These are phyloP conservation scores for Drosophila persimilis DNA, from an alignment of 1,140 invertebrate genomes.

Conservation along the genomic window DNA sequence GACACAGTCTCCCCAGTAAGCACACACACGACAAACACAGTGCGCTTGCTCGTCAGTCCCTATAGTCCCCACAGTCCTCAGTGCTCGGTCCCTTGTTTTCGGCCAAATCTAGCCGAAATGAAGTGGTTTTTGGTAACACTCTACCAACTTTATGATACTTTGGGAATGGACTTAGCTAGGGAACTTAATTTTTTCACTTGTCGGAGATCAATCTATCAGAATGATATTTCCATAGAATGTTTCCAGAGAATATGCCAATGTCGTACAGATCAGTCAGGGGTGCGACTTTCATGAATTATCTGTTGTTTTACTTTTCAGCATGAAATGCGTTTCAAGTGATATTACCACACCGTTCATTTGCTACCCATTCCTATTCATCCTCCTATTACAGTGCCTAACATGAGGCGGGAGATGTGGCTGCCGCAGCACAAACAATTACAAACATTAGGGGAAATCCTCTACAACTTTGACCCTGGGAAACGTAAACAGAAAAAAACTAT, in stretches of 20 bases:
- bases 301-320: no score
- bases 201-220: neutral
- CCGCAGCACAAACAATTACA: slow-evolving; percentile 68
- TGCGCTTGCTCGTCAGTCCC: slow-evolving; percentile 46
- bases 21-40: slow-evolving; percentile 9
- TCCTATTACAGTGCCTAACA: slow-evolving; percentile 34
- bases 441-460: slow-evolving; percentile 70
- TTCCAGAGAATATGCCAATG: no score
- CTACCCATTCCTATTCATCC: slow-evolving; percentile 22
- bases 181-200: no score
- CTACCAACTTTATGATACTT: slow-evolving; percentile 32
- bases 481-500: slow-evolving; percentile 61
- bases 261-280: no score
- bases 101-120: slow-evolving; percentile 8
- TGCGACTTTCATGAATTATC: no score
- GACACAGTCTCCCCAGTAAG: slow-evolving; percentile 24
- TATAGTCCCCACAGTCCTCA: slow-evolving; percentile 19
- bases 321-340: no score
- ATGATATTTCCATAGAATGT: no score
- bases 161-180: neutral
- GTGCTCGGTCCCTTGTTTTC: neutral
- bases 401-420: slow-evolving; percentile 37
- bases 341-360: neutral
- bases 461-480: slow-evolving; percentile 72
- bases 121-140: slow-evolving; percentile 30